A percentile compares a stretch with the other conserved stretches of the same genome.
These are phyloP conservation scores for Penelope pileata DNA, from an alignment of 2,113 vertebrate species.

Conservation along the genomic window DNA sequence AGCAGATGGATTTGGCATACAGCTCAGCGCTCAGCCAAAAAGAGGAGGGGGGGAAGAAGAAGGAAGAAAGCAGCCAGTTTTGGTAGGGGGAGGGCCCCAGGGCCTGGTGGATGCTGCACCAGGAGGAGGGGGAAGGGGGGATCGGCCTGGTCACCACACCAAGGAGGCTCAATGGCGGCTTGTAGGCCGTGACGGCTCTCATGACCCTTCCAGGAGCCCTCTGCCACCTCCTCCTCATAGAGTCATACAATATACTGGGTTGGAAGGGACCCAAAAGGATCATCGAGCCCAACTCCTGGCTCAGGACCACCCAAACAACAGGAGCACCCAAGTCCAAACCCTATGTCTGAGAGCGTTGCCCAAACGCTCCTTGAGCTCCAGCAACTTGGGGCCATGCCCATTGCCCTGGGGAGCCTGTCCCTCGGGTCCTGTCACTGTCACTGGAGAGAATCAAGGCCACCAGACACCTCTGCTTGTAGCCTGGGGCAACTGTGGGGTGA, in stretches of 20 bases:
- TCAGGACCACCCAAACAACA: background rate
- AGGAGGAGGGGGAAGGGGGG: conserved; percentile 34
- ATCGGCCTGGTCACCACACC: background rate
- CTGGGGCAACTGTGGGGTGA: background rate
- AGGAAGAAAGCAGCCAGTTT: conserved; percentile 51
- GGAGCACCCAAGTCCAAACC: too few relatives aligned
- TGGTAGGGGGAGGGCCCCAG: conserved; percentile 50
- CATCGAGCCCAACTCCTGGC: background rate
- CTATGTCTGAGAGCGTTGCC: background rate
- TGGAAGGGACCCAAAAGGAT: background rate
- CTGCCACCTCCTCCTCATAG: background rate
- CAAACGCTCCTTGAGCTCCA: background rate
- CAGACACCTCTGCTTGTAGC: background rate
- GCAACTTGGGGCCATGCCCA: background rate
- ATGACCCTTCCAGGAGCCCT: background rate
- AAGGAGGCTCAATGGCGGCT: accelerated
- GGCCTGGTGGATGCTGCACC: background rate
- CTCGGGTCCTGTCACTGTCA: background rate
- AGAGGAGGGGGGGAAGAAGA: background rate
- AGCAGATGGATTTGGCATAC: conserved; percentile 75
- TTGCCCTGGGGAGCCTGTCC: background rate
- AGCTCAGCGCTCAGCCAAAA: conserved; percentile 68
- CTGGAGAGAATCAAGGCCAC: background rate
- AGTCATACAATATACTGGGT: background rate
- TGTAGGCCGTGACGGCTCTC: background rate